Evolutionary conservation across 2,888 invertebrate species (phyloP), one percentile per base, ranked within the genome.

Genomic region (Gastracanthus pulcherrimus): DNA sequence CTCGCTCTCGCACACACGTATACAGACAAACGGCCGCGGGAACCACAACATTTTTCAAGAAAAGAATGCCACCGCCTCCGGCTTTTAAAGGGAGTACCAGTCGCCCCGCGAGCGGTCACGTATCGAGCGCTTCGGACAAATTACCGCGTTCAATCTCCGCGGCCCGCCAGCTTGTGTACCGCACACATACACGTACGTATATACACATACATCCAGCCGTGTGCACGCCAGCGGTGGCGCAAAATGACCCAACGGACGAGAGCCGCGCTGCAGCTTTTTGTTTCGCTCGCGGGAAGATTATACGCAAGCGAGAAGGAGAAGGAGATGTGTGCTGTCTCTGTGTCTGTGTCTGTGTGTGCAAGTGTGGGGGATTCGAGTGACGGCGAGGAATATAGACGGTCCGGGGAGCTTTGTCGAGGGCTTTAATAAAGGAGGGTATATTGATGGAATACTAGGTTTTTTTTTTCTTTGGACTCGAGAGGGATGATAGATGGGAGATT

Each of bases 101-200:
- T 36, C 48, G 38, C 23, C 60, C 38, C 64, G 16, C 45, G 45
- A 64, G 74, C 38, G 66, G 83, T 82, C 77, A 80, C 81, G 74
- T 74, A 83, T 81, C 66, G 76, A 80, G 74, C 58, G 70, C 38
- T 74, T 4, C 48, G 71, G 76, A 81, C 81, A 81, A 81, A 83
- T 83, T 76, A 76, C 79, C 31, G 55, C 76, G 76, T 38, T 83
- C 69, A 75, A 82, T 83, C 79, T 80, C 55, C 62, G 16, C 58
- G n/a, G 9, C 55, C 16, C 34, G 62, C n/a, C 34, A 62, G 62
- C 31, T 62, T 62, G 31, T 1, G 31, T 71, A 71, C 29, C 70
- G 19, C 23, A 51, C 19, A 36, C 16, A 48, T 11, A 34, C 29
- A 23, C 26, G 7, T 55, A 23, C 26, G 6, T 26, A 5, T 55